These are phyloP conservation scores for Leptopterna dolabrata DNA, from an alignment of 2,888 invertebrate genomes.

Conservation along the genomic window DNA sequence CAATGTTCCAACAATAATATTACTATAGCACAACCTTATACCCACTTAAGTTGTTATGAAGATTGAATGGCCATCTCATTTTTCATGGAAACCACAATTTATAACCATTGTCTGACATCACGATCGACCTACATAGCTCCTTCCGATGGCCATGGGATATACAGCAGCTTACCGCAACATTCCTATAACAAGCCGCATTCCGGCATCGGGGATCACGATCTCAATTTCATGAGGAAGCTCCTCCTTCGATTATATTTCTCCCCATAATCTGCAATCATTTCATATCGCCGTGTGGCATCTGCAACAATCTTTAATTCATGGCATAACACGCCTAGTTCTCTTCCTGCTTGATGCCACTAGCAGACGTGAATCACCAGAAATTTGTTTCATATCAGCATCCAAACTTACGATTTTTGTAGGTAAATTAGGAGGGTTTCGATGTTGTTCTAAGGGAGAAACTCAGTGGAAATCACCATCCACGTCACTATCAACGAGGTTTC, in stretches of 20 bases:
- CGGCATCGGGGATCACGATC: neutral
- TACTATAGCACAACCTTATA: no score
- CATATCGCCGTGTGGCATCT: neutral
- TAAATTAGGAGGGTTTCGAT: no score
- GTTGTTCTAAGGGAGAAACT: no score
- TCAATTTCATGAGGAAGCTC: conserved; percentile 29
- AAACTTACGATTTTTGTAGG: no score
- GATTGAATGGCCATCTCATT: conserved; percentile 1
- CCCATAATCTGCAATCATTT: neutral
- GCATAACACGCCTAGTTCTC: neutral
- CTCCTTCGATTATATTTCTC: conserved; percentile 2
- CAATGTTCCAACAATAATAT: no score
- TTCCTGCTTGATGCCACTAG: neutral
- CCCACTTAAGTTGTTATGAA: neutral
- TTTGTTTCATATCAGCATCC: neutral
- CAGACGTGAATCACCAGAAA: neutral
- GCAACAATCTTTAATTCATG: conserved; percentile 22
- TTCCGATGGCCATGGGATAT: neutral
- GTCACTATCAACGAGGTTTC: no score
- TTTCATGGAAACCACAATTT: neutral
- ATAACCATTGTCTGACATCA: neutral
- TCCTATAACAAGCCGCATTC: neutral
- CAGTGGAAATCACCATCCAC: no score
- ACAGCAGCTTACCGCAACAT: neutral
- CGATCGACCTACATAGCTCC: neutral